phyloP scores from a whole-genome alignment of 2,888 invertebrate genomes.

The Teleiodes luculella region DNA sequence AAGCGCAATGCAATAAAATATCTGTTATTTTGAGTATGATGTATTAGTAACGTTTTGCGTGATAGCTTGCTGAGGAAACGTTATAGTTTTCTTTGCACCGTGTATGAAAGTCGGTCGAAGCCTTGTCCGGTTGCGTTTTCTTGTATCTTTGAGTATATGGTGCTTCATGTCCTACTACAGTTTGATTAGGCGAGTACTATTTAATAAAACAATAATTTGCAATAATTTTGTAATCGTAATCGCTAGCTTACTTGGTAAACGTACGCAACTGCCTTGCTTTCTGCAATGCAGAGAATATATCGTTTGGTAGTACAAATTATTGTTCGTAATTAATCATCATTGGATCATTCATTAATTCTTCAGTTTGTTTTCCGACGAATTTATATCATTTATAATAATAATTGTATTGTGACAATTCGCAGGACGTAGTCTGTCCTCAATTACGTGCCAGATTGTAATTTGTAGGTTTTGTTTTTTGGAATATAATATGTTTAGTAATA shows the following conservation, averaged over 20 bases:
- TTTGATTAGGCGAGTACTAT: slow-evolving; percentile 36
- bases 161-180: slow-evolving; percentile 59
- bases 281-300: slow-evolving; percentile 45
- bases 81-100: slow-evolving; percentile 46
- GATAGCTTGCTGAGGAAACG: slow-evolving; percentile 37
- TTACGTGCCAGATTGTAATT: slow-evolving; percentile 74
- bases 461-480: slow-evolving; percentile 64
- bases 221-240: slow-evolving; percentile 33
- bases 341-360: slow-evolving; percentile 18
- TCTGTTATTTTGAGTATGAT: too few relatives aligned
- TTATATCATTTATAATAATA: slow-evolving; percentile 16
- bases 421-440: slow-evolving; percentile 56
- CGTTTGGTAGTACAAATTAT: slow-evolving; percentile 64
- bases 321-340: slow-evolving; percentile 18
- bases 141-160: slow-evolving; percentile 48
- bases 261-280: slow-evolving; percentile 47
- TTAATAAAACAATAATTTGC: slow-evolving; percentile 29
- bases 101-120: slow-evolving; percentile 1
- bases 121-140: slow-evolving; percentile 22
- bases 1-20: too few relatives aligned
- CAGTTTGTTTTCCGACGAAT: slow-evolving; percentile 16
- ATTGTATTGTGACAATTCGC: slow-evolving; percentile 49
- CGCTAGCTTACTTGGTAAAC: slow-evolving; percentile 32
- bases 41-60: neutral
- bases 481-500: slow-evolving; percentile 51